A percentile compares a stretch with the other conserved stretches of the same genome.
phyloP scores from a whole-genome alignment of 2,113 vertebrate genomes.

The Heterocephalus glaber region DNA sequence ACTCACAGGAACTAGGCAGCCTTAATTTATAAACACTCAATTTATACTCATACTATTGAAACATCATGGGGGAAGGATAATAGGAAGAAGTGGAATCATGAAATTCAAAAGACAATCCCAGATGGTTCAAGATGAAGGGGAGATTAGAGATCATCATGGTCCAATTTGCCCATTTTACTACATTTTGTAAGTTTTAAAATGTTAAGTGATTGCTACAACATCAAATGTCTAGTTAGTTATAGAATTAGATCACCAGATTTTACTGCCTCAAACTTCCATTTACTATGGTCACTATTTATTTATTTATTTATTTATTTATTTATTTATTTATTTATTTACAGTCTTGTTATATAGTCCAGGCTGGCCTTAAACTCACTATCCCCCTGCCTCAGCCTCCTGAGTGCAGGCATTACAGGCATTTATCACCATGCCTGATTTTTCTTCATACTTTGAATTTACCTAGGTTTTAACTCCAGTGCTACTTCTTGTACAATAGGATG shows the following conservation, averaged over 20 bases:
- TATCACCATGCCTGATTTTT: neutral
- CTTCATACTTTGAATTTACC: neutral
- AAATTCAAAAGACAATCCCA: constrained; percentile 27
- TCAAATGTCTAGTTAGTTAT: neutral
- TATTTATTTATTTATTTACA: too few species aligned
- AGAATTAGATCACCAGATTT: neutral
- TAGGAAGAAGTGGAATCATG: neutral
- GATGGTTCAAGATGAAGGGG: neutral
- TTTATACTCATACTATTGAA: neutral
- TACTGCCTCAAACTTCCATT: neutral
- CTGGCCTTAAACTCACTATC: neutral
- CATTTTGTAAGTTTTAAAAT: neutral
- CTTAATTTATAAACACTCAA: constrained; percentile 16
- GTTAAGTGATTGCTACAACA: neutral
- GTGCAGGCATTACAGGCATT: neutral
- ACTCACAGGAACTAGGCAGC: constrained; percentile 12
- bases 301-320: neutral
- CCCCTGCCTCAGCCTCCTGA: neutral
- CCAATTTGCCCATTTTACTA: neutral
- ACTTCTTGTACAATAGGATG: neutral
- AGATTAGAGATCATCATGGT: neutral
- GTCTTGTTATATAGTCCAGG: neutral
- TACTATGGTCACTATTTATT: neutral
- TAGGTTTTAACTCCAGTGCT: neutral
- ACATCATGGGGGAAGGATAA: neutral